Percentiles rank a stretch among this genome's conserved stretches.
Conservation (phyloP, 53 echinoderm and acorn worm genomes). For the Hippasteria phrygiana region DNA sequence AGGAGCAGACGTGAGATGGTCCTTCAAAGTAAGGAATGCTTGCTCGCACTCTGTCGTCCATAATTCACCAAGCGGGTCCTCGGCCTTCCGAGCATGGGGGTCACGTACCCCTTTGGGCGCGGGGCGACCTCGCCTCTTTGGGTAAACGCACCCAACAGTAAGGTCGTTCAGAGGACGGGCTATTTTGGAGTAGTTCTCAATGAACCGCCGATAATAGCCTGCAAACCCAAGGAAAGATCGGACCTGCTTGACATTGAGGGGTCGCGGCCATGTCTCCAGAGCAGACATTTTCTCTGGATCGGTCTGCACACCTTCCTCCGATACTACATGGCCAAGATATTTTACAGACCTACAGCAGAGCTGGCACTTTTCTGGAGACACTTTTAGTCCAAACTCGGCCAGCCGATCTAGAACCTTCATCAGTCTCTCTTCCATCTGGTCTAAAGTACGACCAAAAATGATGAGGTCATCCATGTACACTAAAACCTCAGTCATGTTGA, state of each 20-base stretch:
- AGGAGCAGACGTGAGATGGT: too few species aligned
- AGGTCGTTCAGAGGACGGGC: conserved; percentile 39
- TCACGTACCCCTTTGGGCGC: too few species aligned
- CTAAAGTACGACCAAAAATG: conserved; percentile 38
- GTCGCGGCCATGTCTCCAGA: conserved; percentile 54
- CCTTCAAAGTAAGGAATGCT: too few species aligned
- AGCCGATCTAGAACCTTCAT: conserved; percentile 45
- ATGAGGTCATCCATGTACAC: conserved; percentile 69
- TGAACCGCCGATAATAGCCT: conserved; percentile 54
- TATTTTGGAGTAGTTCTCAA: conserved; percentile 43
- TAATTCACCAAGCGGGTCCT: too few species aligned
- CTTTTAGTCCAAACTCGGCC: conserved; percentile 48
- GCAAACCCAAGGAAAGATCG: conserved; percentile 60
- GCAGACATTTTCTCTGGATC: conserved; percentile 65
- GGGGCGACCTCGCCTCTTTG: conserved; percentile 46
- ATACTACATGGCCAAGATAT: conserved; percentile 76
- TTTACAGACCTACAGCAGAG: conserved; percentile 61
- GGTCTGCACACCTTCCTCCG: conserved; percentile 64
- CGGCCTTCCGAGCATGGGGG: too few species aligned
- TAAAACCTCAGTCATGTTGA: conserved; percentile 39
- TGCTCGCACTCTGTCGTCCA: too few species aligned
- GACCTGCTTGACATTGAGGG: conserved; percentile 45
- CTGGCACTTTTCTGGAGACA: conserved; percentile 66
- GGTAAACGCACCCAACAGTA: conserved; percentile 22
- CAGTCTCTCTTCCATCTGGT: conserved; percentile 50